Evolutionary conservation across 1,140 invertebrate species (phyloP), one percentile per base, ranked within the genome.

Genomic region (silkworm (Bombyx mori)): DNA sequence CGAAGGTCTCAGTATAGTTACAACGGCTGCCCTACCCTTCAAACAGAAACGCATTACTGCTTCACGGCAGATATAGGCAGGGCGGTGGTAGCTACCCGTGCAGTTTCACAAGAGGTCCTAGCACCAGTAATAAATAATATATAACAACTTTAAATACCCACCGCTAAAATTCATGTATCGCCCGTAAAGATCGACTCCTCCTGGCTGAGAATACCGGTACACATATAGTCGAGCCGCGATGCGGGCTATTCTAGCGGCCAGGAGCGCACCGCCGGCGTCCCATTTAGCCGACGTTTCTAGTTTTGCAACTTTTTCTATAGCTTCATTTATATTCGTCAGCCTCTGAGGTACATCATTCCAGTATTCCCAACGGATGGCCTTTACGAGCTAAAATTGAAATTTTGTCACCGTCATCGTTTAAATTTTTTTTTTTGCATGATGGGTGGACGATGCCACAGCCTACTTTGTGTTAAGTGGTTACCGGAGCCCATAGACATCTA

Each of bases 251-350:
- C 78, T 78, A 12, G 82, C 74, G 18, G 85, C 81, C 18, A 90
- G 49, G 43, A 88, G 68, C 2, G 77, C 78, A 53, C 78, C 77
- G 22, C 88, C 88, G 6, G 84, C 78, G 55, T 80, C 88, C 73
- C 86, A 88, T 61, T 80, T 86, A 7, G 79, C 74, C 42, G 87
- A 79, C 43, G 78, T 79, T 57, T 88, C 82, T 52, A 88, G 68
- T 35, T 73, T 60, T 63, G 79, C 80, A 3, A 89, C 61, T 45
- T 75, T 72, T 66, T 89, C 77, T 7, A 88, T 48, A 8, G 83
- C 63, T 12, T 74, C 60, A 66, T 70, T 62, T 44, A 66, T 70
- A 60, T 55, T 65, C 76, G 63, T 55, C 75, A 70, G 56, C 66
- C 68, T 47, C 60, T 60, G 47, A 68, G 49, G 42, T 59, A 65